These are phyloP conservation scores for Triplophysa dalaica DNA, from an alignment of 2,113 vertebrate species.

Conservation along the genomic window DNA sequence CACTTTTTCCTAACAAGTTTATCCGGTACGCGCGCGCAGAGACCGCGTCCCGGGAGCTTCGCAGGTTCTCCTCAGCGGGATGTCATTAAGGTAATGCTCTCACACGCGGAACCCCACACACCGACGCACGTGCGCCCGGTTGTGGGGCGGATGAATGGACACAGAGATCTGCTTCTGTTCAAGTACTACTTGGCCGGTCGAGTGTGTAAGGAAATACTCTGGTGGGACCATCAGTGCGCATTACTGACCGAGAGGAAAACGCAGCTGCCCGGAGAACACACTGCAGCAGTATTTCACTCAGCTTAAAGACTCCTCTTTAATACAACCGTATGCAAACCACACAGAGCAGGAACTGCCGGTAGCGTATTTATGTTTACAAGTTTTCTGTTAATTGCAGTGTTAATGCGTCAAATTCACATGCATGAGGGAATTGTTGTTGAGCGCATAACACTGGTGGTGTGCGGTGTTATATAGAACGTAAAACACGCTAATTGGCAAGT, in stretches of 20 bases:
- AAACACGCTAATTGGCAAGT: not conserved
- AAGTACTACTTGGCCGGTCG: conserved; percentile 67
- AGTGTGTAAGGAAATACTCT: conserved; percentile 72
- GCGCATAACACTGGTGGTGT: not conserved
- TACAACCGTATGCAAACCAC: conserved; percentile 7
- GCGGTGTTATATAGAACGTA: not conserved
- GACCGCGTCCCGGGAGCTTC: conserved; percentile 70
- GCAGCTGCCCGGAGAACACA: conserved; percentile 66
- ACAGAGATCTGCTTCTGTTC: conserved; percentile 74
- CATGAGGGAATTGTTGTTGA: not conserved
- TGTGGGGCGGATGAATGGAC: conserved; percentile 63
- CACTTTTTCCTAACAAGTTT: not conserved
- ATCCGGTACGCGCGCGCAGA: conserved; percentile 51
- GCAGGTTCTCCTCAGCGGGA: conserved; percentile 70
- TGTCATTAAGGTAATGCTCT: conserved; percentile 71
- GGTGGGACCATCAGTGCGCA: conserved; percentile 75
- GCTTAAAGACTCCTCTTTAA: conserved; percentile 62
- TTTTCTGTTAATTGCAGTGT: conserved; percentile 12
- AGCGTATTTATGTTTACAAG: conserved; percentile 25
- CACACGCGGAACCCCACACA: conserved; percentile 56
- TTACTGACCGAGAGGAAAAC: conserved; percentile 75
- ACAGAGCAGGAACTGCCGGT: conserved; percentile 23
- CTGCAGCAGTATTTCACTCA: conserved; percentile 60
- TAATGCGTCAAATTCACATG: conserved; percentile 24
- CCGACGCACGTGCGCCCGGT: conserved; percentile 35